phyloP scores from a whole-genome alignment of 1,140 invertebrate species.

The Probaryconus sp. region DNA sequence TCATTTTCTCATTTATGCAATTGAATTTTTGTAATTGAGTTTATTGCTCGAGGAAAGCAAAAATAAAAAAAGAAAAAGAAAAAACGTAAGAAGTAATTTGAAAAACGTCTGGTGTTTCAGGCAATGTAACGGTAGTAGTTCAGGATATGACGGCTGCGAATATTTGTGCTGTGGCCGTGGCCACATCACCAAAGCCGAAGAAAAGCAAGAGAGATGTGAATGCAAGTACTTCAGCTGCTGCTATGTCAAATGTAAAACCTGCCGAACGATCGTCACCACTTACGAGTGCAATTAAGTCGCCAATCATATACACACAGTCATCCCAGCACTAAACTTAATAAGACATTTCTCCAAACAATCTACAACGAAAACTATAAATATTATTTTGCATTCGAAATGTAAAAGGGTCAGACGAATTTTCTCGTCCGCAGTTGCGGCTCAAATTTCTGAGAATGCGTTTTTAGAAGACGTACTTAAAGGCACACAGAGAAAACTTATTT shows the following conservation, averaged over 20 bases:
- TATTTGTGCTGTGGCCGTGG: constrained; percentile 93
- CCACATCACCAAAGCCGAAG: constrained; percentile 84
- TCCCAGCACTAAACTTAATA: background rate
- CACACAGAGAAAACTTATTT: too few relatives aligned
- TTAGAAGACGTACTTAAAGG: too few relatives aligned
- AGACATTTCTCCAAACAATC: background rate
- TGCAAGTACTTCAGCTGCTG: constrained; percentile 96
- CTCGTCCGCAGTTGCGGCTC: background rate
- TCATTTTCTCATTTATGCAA: too few relatives aligned
- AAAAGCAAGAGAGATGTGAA: constrained; percentile 87
- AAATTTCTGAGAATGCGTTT: too few relatives aligned
- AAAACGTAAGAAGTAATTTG: too few relatives aligned
- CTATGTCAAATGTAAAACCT: constrained; percentile 92
- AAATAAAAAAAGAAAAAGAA: too few relatives aligned
- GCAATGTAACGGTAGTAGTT: constrained; percentile 83
- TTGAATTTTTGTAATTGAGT: too few relatives aligned
- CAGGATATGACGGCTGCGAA: constrained; percentile 87
- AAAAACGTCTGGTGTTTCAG: too few relatives aligned
- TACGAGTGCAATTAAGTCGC: constrained; percentile 84
- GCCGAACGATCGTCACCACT: constrained; percentile 82
- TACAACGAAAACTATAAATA: too few relatives aligned
- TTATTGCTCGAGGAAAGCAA: too few relatives aligned
- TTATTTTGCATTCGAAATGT: background rate
- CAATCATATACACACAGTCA: background rate
- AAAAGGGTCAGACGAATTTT: constrained; percentile 3